Evolutionary conservation across 1,140 invertebrate genomes (phyloP), one percentile per base, ranked within the genome.

Genomic region (Vanessa tameamea): DNA sequence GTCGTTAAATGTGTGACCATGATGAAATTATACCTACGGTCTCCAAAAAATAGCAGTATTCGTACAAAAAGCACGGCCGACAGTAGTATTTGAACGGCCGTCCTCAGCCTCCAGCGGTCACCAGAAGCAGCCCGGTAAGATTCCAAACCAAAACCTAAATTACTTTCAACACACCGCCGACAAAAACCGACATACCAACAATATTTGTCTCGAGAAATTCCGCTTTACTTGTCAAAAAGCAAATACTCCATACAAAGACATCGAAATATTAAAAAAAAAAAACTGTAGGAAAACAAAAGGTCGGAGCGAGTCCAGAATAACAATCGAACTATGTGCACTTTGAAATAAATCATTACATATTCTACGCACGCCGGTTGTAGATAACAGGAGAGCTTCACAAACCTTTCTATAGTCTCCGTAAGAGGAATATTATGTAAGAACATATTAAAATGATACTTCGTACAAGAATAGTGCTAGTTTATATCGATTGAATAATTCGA

Each of bases 141-240:
- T 79, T 81, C 79, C 78, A 26, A 61, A 61, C 57, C 23, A 61
- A 61, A 61, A 61, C 57, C 57, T 61, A 61, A 61, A 31, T 75
- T 69, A 78, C 78, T 82, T 80, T 78, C 73, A 81, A 70, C 64
- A 55, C 65, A 59, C 74, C 63, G 78, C 78, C 72, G 73, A 87
- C 85, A 91, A 84, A 85, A 84, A 85, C 78, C 69, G 55, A 75
- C 82, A 86, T 82, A 85, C 87, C 84, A 78, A 68, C 79, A 78
- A 84, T 89, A 85, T 90, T 89, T 89, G 87, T 84, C 77, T 81
- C 82, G 69, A 77, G 77, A 80, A 80, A 87, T 88, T 82, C 82
- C 82, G 77, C 71, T 76, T 84, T 88, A 92, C 87, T 91, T 90
- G 87, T 87, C 87, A 83, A 87, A 86, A 84, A 86, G 84, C 86